Conservation (phyloP, 2,113 vertebrate species). For the Albula glossodonta region DNA sequence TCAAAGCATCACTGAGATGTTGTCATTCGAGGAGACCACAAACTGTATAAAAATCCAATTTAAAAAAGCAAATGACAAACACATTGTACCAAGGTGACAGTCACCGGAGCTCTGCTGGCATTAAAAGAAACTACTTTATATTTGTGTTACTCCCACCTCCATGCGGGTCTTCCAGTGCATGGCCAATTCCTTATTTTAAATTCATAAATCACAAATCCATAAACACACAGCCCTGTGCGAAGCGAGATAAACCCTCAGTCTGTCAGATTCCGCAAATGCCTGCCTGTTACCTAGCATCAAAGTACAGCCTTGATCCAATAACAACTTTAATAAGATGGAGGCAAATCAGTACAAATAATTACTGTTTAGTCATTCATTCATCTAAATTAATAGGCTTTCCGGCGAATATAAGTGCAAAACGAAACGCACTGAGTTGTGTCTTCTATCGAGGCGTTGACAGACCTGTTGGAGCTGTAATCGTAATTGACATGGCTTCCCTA, state of each 20-base stretch:
- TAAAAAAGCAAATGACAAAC: background rate
- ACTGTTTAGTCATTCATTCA: slow-evolving; percentile 17
- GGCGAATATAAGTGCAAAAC: background rate
- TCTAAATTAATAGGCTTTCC: background rate
- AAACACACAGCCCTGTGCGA: background rate
- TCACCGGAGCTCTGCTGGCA: background rate
- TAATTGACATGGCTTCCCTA: slow-evolving; percentile 3
- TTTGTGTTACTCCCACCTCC: background rate
- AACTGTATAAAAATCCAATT: background rate
- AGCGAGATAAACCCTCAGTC: background rate
- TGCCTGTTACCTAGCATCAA: slow-evolving; percentile 4
- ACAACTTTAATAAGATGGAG: background rate
- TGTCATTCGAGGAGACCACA: too few relatives aligned
- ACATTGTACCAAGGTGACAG: background rate
- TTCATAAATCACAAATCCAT: background rate
- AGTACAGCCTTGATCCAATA: background rate
- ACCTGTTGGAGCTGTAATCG: slow-evolving; percentile 11
- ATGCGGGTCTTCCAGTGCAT: background rate
- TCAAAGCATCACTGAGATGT: too few relatives aligned
- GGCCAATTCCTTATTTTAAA: background rate
- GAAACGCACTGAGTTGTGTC: background rate
- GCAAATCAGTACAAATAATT: slow-evolving; percentile 12
- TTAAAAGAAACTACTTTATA: background rate
- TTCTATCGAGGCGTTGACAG: slow-evolving; percentile 6
- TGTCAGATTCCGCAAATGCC: background rate